A percentile compares a stretch with the other conserved stretches of the same genome.
Evolutionary conservation across 35 echinoderm and acorn worm species (phyloP).

Genomic region (Lytechinus variegatus): DNA sequence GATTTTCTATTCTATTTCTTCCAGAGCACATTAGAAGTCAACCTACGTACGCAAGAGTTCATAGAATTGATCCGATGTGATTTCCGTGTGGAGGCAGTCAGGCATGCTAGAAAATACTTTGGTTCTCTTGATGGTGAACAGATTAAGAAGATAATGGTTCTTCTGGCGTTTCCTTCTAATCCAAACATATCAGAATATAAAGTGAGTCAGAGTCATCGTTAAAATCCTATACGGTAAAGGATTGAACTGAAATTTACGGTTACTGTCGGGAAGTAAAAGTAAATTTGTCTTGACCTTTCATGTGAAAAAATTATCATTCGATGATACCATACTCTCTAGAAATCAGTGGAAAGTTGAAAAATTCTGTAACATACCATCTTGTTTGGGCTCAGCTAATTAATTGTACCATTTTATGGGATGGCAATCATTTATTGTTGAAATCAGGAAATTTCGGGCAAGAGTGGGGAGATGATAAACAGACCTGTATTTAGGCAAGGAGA

Average conservation of each 20-base stretch:
- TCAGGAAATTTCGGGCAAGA: too few species aligned
- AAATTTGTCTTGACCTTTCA: too few species aligned
- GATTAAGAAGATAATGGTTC: conserved; percentile 92
- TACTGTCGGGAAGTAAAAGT: too few species aligned
- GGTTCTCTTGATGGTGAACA: conserved; percentile 81
- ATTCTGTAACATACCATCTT: too few species aligned
- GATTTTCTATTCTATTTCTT: neutral
- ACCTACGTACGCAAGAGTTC: conserved; percentile 95
- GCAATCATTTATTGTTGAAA: too few species aligned
- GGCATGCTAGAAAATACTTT: conserved; percentile 94
- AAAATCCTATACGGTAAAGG: neutral
- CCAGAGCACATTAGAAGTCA: conserved; percentile 97
- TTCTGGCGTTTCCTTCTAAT: conserved; percentile 82
- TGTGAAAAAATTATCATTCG: too few species aligned
- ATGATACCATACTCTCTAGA: too few species aligned
- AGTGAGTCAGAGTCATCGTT: conserved; percentile 53
- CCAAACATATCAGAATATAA: conserved; percentile 85
- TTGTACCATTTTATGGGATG: too few species aligned
- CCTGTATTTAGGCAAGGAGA: too few species aligned
- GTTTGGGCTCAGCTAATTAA: too few species aligned
- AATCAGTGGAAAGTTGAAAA: too few species aligned
- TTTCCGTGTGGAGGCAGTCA: conserved; percentile 80
- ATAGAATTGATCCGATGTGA: conserved; percentile 87
- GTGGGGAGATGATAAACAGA: too few species aligned
- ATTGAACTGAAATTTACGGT: neutral